Evolutionary conservation across 2,888 invertebrate genomes (phyloP), one percentile per base, ranked within the genome.

Genomic region (Synergus japonicus): DNA sequence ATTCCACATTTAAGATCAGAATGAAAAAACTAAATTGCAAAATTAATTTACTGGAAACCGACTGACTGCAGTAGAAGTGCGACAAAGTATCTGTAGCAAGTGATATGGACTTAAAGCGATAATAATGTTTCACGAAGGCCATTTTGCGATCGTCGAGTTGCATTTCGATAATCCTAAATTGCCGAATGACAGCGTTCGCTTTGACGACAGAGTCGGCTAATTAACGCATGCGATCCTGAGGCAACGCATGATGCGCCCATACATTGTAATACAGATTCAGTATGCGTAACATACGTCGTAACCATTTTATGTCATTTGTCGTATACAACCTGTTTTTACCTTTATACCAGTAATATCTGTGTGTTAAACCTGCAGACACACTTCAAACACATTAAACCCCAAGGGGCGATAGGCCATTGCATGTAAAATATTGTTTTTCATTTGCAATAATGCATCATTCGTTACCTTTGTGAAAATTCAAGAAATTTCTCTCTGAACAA

Each of bases 321-420:
- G 85, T 88, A 91, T 90, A 91, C 90, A 91, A 91, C 91, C 91
- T 91, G 91, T 90, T 87, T 87, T 86, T 89, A 87, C 87, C 87
- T 87, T 88, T 88, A 88, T 90, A 92, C 90, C 92, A 91, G 91
- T 89, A 89, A 90, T 89, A 91, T 90, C 90, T 91, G 91, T 92
- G 91, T 88, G 91, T 91, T 91, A 91, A 92, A 92, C 92, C 92
- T 92, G 92, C 90, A 92, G 92, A 92, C 92, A 92, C 91, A 92
- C 92, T 91, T 91, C 85, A 92, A 92, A 92, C 88, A 92, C 87
- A 92, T 92, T 91, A 92, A 89, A 89, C 87, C 90, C 91, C 89
- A 87, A 86, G 84, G 86, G 89, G 89, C 89, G 91, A 86, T 85
- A 91, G 86, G 88, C 88, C 87, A 90, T 87, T 86, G 80, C 82